Evolutionary conservation across 2,888 invertebrate genomes (phyloP).

Genomic region (Watsonalla cultraria): DNA sequence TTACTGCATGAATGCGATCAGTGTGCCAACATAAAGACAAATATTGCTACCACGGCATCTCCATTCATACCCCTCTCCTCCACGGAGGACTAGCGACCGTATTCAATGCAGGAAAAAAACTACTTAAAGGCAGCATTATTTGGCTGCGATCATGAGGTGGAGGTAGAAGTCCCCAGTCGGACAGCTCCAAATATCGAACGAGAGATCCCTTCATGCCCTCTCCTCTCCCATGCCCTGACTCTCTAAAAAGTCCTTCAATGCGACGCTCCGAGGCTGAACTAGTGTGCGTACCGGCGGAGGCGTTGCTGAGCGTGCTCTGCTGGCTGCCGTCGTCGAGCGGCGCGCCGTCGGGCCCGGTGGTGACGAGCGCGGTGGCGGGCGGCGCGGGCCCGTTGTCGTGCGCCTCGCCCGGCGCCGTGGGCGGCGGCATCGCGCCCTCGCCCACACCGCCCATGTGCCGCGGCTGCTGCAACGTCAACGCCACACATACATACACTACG

Average conservation of each 20-base stretch:
- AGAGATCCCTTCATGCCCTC: too few species aligned
- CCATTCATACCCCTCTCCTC: too few species aligned
- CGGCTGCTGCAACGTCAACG: constrained; percentile 63
- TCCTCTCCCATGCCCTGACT: too few species aligned
- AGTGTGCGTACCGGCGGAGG: constrained; percentile 86
- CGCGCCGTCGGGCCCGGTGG: constrained; percentile 94
- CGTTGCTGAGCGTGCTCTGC: constrained; percentile 94
- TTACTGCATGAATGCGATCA: too few species aligned
- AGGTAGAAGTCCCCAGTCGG: too few species aligned
- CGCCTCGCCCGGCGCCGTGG: constrained; percentile 78
- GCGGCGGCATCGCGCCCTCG: constrained; percentile 79
- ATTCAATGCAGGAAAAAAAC: too few species aligned
- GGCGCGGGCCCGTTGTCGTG: constrained; percentile 83
- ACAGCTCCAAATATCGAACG: too few species aligned
- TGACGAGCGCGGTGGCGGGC: constrained; percentile 91
- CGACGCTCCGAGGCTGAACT: not conserved
- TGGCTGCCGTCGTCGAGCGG: constrained; percentile 94
- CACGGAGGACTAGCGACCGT: too few species aligned
- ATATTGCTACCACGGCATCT: too few species aligned
- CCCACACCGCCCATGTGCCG: constrained; percentile 76
- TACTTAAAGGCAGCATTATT: too few species aligned
- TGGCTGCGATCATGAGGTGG: too few species aligned
- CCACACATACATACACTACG: constrained; percentile 12
- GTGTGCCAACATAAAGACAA: too few species aligned
- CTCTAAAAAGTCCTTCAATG: not conserved